Conservation (phyloP, 2,888 invertebrate species). For the Ariolimax columbianus region DNA sequence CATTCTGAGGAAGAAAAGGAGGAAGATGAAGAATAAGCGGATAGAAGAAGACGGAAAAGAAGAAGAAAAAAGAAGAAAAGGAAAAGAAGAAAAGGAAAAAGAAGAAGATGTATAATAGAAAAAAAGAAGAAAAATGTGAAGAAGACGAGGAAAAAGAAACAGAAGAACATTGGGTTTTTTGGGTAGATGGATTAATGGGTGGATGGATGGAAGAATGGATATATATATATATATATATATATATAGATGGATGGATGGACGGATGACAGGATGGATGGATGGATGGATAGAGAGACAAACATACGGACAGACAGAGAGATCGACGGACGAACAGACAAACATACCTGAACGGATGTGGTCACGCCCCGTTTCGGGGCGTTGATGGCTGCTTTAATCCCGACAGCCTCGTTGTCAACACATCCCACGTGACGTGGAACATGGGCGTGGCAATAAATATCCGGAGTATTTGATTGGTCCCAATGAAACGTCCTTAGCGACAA, state of each 20-base stretch:
- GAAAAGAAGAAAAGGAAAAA: no score
- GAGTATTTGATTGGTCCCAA: slow-evolving; percentile 74
- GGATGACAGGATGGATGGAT: background rate
- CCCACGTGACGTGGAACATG: slow-evolving; percentile 72
- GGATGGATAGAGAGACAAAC: background rate
- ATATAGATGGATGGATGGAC: background rate
- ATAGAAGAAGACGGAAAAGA: no score
- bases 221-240: background rate
- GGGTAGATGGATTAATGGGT: no score
- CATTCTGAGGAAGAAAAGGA: no score
- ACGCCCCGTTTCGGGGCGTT: slow-evolving; percentile 68
- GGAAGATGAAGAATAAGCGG: no score
- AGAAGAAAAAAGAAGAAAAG: no score
- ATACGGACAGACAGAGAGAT: background rate
- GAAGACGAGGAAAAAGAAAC: no score
- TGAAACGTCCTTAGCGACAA: slow-evolving; percentile 75
- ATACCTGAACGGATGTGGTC: slow-evolving; percentile 66
- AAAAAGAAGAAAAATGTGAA: no score
- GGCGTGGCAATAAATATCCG: slow-evolving; percentile 77
- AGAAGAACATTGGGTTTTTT: no score
- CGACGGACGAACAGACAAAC: background rate
- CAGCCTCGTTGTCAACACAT: slow-evolving; percentile 81
- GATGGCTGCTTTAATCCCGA: slow-evolving; percentile 80
- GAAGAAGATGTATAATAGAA: no score
- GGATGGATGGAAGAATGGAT: background rate